These are phyloP conservation scores for Diaphora mendica DNA, from an alignment of 2,888 invertebrate genomes.

Conservation along the genomic window DNA sequence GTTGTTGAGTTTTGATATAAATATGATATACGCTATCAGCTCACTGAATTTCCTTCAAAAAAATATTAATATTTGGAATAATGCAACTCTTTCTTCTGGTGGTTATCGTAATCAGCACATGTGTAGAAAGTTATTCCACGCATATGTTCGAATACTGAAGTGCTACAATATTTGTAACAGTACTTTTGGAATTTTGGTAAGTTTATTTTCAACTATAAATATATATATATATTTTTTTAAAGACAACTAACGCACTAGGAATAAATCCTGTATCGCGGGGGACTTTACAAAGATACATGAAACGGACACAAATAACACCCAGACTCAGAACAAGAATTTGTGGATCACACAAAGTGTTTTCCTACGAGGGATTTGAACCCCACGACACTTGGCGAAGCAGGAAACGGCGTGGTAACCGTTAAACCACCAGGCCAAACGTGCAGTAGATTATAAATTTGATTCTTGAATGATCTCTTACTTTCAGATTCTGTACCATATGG, in stretches of 20 bases:
- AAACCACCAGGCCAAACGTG: too few relatives aligned
- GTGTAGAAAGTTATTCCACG: neutral
- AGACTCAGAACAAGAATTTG: too few relatives aligned
- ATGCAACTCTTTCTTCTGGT: neutral
- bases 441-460: neutral
- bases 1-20: constrained; percentile 12
- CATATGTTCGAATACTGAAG: constrained; percentile 1
- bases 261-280: too few relatives aligned
- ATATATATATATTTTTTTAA: too few relatives aligned
- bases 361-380: too few relatives aligned
- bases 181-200: constrained; percentile 7
- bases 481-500: neutral
- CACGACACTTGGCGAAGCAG: too few relatives aligned
- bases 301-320: too few relatives aligned
- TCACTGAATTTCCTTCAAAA: constrained; percentile 14
- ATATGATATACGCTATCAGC: constrained; percentile 3
- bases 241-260: too few relatives aligned
- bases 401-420: too few relatives aligned
- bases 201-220: too few relatives aligned
- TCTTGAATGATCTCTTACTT: neutral
- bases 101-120: neutral
- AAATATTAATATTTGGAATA: constrained; percentile 16
- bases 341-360: too few relatives aligned
- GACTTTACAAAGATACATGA: too few relatives aligned
- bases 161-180: neutral